phyloP scores from a whole-genome alignment of 2,797 vertebrate genomes.

The Muscicapa striata region DNA sequence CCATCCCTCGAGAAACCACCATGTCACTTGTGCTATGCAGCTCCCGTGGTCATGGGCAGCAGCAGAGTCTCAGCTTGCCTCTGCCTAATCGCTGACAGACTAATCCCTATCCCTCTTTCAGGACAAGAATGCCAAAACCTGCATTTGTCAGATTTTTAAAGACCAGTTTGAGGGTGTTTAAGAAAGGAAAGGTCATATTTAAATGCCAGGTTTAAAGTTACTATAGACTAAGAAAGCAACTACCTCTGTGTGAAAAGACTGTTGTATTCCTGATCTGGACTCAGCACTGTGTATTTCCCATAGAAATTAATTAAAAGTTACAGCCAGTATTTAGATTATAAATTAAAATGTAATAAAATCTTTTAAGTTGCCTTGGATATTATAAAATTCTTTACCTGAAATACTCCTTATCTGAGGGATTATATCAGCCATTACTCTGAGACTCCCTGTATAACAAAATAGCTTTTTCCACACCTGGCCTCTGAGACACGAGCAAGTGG shows the following conservation, averaged over 20 bases:
- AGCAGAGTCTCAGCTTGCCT: not conserved
- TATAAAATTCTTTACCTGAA: not conserved
- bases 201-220: not conserved
- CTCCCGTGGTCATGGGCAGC: accelerated
- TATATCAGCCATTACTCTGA: not conserved
- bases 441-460: not conserved
- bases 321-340: not conserved
- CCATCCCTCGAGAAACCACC: not conserved
- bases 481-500: not conserved
- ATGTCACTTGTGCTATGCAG: accelerated
- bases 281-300: not conserved
- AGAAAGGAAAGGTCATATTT: not conserved
- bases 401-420: not conserved
- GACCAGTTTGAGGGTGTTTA: not conserved
- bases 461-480: not conserved
- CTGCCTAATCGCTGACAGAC: not conserved
- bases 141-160: not conserved
- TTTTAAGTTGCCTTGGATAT: not conserved
- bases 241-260: not conserved
- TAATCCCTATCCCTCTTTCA: not conserved
- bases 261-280: not conserved
- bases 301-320: not conserved
- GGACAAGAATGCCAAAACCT: not conserved
- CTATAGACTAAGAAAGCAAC: not conserved
- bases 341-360: not conserved